Evolutionary conservation across 2,888 invertebrate species (phyloP), one percentile per base, ranked within the genome.

Genomic region (Agonopterix subpropinquella): DNA sequence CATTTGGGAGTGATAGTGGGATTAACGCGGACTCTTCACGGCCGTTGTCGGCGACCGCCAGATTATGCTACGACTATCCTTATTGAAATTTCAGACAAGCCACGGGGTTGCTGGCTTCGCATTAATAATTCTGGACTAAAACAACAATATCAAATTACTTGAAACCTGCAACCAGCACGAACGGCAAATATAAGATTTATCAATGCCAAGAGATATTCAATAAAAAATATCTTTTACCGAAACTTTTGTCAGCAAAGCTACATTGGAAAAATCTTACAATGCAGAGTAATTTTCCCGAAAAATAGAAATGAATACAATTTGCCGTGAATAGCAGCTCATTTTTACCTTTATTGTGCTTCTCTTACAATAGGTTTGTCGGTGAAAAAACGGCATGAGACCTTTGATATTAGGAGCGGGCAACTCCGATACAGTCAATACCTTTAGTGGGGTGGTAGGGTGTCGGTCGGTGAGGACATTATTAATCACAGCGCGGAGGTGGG

Each of bases 321-420:
- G 58, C 57, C 49, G 53, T 72, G 69, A 74, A 73, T 70, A 71
- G 69, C 64, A 71, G 69, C 64, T 61, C 62, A 75, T 70, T 73
- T 74, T 67, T 55, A 62, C 62, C 61, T 56, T 60, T 65, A 72
- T 77, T 76, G 73, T 77, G 66, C 63, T 60, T 57, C 63, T 58
- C 66, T 64, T 68, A 73, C 71, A 78, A 77, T 67, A 55, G 69
- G 54, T 58, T 48, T 57, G 54, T 57, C 52, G 52, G 55, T 62
- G 59, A 57, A 70, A 64, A 65, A 67, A 57, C 54, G 54, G 57
- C 59, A 55, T 55, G 59, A 61, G 61, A 61, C 60, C 60, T 59
- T 54, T 66, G 69, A 64, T 54, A 48, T 54, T 54, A 55, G 56
- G 58, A 57, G 57, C 43, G 45, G 48, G 58, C 48, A 55, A 56